phyloP scores from a whole-genome alignment of 2,888 invertebrate species.

The Schizotus pectinicornis region DNA sequence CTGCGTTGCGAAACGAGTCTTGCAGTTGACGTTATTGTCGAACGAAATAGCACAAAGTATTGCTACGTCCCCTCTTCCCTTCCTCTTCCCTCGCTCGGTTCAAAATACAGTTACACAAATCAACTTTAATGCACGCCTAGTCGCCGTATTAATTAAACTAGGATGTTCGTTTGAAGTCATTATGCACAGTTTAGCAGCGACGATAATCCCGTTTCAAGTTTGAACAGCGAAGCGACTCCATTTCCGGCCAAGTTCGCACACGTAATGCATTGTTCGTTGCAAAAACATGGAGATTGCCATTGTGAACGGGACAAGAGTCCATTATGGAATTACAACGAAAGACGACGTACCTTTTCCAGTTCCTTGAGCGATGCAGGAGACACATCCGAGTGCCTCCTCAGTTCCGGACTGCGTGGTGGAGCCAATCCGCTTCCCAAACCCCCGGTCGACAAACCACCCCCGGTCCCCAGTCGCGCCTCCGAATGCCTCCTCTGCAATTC shows the following conservation, averaged over 20 bases:
- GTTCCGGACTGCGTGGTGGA: slow-evolving; percentile 84
- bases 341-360: slow-evolving; percentile 77
- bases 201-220: background rate
- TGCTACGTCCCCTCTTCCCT: too few species aligned
- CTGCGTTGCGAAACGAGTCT: too few species aligned
- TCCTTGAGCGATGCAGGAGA: slow-evolving; percentile 87
- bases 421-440: slow-evolving; percentile 70
- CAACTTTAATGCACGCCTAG: background rate
- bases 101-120: background rate
- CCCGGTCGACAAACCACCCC: slow-evolving; percentile 61
- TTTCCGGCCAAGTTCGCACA: too few species aligned
- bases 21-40: too few species aligned
- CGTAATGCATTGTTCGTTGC: background rate
- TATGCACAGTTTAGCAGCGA: slow-evolving; percentile 4
- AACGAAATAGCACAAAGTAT: too few species aligned
- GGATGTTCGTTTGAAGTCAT: slow-evolving; percentile 1
- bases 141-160: background rate
- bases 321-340: slow-evolving; percentile 23
- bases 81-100: background rate
- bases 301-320: slow-evolving; percentile 14
- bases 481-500: slow-evolving; percentile 84
- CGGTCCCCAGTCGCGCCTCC: slow-evolving; percentile 71
- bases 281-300: slow-evolving; percentile 5
- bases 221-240: too few species aligned
- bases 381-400: slow-evolving; percentile 84